Evolutionary conservation across 2,797 vertebrate genomes (phyloP), one percentile per base, ranked within the genome.

Genomic region (Pogoniulus pusillus): DNA sequence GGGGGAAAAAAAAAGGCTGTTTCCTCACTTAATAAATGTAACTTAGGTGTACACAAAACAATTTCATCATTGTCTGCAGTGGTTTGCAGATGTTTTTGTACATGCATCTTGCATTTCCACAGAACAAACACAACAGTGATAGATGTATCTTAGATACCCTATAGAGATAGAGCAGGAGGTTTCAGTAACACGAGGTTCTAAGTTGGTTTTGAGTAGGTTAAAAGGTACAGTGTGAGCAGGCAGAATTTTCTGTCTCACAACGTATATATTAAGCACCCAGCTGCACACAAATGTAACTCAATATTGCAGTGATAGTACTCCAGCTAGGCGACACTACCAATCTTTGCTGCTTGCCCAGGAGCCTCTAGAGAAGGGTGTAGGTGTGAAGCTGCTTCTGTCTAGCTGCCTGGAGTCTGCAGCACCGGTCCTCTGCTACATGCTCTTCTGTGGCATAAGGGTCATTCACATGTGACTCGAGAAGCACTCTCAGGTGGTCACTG

Each of bases 1-100:
- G 96, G 43, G 37, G 39, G 45, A 45, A 45, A 41, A 88, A 77
- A 93, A 85, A 85, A 51, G 24, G 41, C 47, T 82, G 35, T 87
- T 93, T 87, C 80, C 80, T 94, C 45, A 68, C 60, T 90, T 85
- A 80, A 32, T 90, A 85, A 71, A 85, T 91, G 29, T 32, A 87
- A 78, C 58, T 70, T 87, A 79, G 68, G 74, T 57, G 19, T 35
- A 47, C 53, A 80, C 57, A 73, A 89, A 82, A 54, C 30, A 0
- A 63, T 77, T 49, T 76, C 76, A 73, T 93, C 90, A 64, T 74
- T 83, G 47, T 79, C 34, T 57, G 13, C 34, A 3, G 64, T 73
- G 49, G 7, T 74, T 94, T 82, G 69, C 45, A 84, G 54, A 84
- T 91, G 35, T 71, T 85, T 89, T 57, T 87, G 23, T 57, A 47